Evolutionary conservation across 1,140 invertebrate genomes (phyloP), one percentile per base, ranked within the genome.

Genomic region (Temnothorax curvispinosus): DNA sequence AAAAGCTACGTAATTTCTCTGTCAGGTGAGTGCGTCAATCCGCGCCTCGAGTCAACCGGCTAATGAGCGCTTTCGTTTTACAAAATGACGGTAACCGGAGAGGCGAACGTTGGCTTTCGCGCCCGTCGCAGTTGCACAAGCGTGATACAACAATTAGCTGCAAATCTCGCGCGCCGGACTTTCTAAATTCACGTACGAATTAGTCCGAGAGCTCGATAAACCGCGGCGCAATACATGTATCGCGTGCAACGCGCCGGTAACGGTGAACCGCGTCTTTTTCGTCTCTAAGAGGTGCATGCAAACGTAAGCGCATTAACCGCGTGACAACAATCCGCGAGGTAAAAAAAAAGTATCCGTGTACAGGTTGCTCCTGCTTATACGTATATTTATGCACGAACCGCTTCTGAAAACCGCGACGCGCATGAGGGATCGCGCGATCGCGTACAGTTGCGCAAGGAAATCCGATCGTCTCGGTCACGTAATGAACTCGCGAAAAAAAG

Each of bases 171-270:
- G 80, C 69, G 50, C 21, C 35, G 56, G 58, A 87, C 86, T 87
- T 87, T 87, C 86, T 87, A 84, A 85, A 75, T 87, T 87, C 80
- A 85, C 58, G 69, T 82, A 84, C 72, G 86, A 87, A 87, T 87
- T 85, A 52, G 80, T 50, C 27, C n/a, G 65, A 71, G 44, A 82
- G 80, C 80, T 38, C 69, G 80, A 85, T 75, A 87, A 74, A 72
- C 38, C 76, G 52, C 77, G 50, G 8, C 35, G 65, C 21, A 3
- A 32, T 58, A 32, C 56, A n/a, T 18, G 67, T 9, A 35, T 52
- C 47, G 52, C 67, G 65, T 82, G 67, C 60, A 38, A 44, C 52
- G n/a, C 35, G 52, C 35, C 7, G 41, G 64, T 81, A 72, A 71
- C 65, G 50, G 65, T 44, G 9, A 67, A 32, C 21, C 38, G 21